Base-by-base conservation (phyloP, 2,888 invertebrate species). In the Ceraclea dissimilis region DNA sequence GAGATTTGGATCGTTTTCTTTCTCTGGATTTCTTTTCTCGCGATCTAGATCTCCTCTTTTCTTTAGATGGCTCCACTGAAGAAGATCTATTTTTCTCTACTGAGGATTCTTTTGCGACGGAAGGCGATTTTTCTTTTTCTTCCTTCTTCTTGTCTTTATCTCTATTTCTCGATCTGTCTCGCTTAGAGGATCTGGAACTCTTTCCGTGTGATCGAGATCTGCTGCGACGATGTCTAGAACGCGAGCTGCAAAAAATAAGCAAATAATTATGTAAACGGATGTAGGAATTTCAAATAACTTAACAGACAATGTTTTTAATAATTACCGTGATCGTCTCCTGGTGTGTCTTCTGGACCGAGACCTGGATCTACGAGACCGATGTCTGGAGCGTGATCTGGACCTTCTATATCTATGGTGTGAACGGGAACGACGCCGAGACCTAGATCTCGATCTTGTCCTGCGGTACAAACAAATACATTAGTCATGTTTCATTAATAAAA, bases 341-440 rank as follows among this genome's bases (percentile, higher is more conserved):
- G 44, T 50, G 26, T 57, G 69, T 58, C 77, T 75, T 2, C 76
- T 67, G 1, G 69, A 69, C 11, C 68, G 62, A 1, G 81, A 81
- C 39, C 84, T 76, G 1, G 83, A 83, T 48, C 84, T 78, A 5
- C 83, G 78, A 1, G 84, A 81, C 61, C 84, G 78, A 47, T 80
- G 80, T 1, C 81, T 71, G 17, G 81, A 78, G 46, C 80, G 75
- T 1, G 82, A 75, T 19, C 73, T 75, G 1, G 83, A 82, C 11
- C 80, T 74, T 63, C 79, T 75, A 65, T 70, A 73, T 70, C 70
- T 79, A 63, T 78, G 77, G 1, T 78, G 73, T 1, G 83, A 83
- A 48, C 82, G 76, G 1, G 82, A 81, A 19, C 81, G 75, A 1
- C 72, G 68, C 52, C 80, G 76, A 0, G 86, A 84, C 4, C 86